Evolutionary conservation across 2,888 invertebrate species (phyloP).

Genomic region (Galerucella pusilla): DNA sequence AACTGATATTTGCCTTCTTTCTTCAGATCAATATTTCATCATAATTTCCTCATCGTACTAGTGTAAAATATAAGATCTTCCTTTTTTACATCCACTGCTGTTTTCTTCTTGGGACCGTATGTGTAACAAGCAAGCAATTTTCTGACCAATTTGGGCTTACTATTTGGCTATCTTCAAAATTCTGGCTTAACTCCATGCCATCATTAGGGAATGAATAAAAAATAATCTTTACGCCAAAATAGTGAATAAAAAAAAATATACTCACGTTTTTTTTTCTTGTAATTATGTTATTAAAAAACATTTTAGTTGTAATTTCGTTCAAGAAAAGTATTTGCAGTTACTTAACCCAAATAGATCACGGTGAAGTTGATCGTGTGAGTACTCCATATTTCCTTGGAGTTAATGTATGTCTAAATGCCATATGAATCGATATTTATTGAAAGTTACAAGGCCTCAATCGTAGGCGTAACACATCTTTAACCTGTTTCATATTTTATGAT

Average conservation of each 20-base stretch:
- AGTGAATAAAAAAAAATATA: too few species aligned
- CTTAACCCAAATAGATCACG: slow-evolving; percentile 14
- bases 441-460: slow-evolving; percentile 41
- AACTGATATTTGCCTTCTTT: too few species aligned
- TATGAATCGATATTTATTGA: slow-evolving; percentile 38
- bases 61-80: too few species aligned
- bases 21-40: too few species aligned
- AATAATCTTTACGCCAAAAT: too few species aligned
- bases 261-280: too few species aligned
- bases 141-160: background rate
- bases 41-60: background rate
- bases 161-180: too few species aligned
- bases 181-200: too few species aligned
- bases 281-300: too few species aligned
- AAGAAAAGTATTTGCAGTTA: background rate
- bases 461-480: slow-evolving; percentile 44
- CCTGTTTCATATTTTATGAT: slow-evolving; percentile 35
- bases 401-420: slow-evolving; percentile 28
- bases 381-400: slow-evolving; percentile 10
- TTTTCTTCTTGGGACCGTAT: background rate
- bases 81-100: background rate
- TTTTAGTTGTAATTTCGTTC: background rate
- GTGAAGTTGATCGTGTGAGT: slow-evolving; percentile 14
- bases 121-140: background rate
- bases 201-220: too few species aligned